These are phyloP conservation scores for Yponomeuta cagnagella DNA, from an alignment of 2,888 invertebrate genomes.

Conservation along the genomic window DNA sequence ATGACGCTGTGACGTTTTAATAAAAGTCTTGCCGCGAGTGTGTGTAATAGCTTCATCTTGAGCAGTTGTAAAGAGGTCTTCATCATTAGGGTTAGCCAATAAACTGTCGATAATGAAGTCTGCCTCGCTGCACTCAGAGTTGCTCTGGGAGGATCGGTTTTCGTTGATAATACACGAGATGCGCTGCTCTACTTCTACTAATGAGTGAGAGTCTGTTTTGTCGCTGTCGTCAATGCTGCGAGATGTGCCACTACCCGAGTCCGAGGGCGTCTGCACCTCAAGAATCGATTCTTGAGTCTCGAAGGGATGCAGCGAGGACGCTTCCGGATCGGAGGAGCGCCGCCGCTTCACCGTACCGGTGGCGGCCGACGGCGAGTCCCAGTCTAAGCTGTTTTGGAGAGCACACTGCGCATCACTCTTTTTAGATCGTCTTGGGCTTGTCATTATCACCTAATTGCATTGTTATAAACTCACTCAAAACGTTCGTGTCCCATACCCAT, in stretches of 20 bases:
- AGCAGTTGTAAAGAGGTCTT: slow-evolving; percentile 34
- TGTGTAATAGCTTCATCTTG: slow-evolving; percentile 43
- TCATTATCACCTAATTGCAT: slow-evolving; percentile 63
- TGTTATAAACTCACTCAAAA: slow-evolving; percentile 30
- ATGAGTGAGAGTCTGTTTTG: slow-evolving; percentile 47
- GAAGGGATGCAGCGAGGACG: slow-evolving; percentile 31
- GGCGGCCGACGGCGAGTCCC: slow-evolving; percentile 82
- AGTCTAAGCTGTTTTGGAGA: slow-evolving; percentile 70
- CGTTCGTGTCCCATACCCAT: slow-evolving; percentile 12
- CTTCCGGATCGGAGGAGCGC: slow-evolving; percentile 73
- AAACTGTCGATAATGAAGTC: slow-evolving; percentile 60
- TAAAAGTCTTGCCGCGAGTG: slow-evolving; percentile 58
- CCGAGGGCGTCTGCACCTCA: slow-evolving; percentile 60
- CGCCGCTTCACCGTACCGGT: slow-evolving; percentile 84
- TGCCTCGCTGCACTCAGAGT: slow-evolving; percentile 64
- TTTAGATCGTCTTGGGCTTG: slow-evolving; percentile 69
- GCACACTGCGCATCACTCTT: slow-evolving; percentile 57
- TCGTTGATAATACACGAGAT: slow-evolving; percentile 68
- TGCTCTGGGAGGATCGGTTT: slow-evolving; percentile 66
- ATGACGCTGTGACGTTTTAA: slow-evolving; percentile 38
- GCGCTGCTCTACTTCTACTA: slow-evolving; percentile 64
- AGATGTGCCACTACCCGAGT: slow-evolving; percentile 61
- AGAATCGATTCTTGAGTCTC: slow-evolving; percentile 47
- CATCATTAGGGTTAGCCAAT: slow-evolving; percentile 43
- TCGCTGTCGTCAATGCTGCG: slow-evolving; percentile 54